A percentile compares a stretch with the other conserved stretches of the same genome.
Conservation (phyloP, 2,113 vertebrate species). For the Triplophysa rosa region DNA sequence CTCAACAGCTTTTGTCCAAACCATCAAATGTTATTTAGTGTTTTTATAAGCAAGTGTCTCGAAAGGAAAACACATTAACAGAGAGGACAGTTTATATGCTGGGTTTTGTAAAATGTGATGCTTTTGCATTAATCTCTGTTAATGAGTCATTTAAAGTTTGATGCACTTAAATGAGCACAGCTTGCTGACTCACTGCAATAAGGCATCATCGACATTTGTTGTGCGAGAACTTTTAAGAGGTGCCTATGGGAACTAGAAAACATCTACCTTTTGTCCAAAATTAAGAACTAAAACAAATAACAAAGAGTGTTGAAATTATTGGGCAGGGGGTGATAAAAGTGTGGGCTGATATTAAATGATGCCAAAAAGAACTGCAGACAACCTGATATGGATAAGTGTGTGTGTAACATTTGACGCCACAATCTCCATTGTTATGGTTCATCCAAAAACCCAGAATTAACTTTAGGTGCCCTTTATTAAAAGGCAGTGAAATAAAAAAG, state of each 20-base stretch:
- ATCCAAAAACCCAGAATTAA: slow-evolving; percentile 9
- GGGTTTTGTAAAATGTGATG: background rate
- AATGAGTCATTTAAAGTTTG: slow-evolving; percentile 41
- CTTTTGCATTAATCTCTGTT: slow-evolving; percentile 18
- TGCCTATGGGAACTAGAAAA: slow-evolving; percentile 16
- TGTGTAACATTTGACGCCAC: background rate
- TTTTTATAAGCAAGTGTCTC: background rate
- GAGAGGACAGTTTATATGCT: background rate
- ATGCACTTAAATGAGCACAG: slow-evolving; percentile 16
- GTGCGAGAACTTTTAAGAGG: slow-evolving; percentile 6
- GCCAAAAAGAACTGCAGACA: background rate
- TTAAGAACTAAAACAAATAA: slow-evolving; percentile 25
- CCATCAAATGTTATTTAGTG: slow-evolving; percentile 8
- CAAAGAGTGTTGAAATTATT: background rate
- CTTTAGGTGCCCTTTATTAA: slow-evolving; percentile 14
- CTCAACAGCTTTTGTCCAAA: slow-evolving; percentile 6
- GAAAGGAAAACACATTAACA: background rate
- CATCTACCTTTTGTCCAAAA: background rate
- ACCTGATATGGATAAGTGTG: background rate
- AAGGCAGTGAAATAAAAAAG: slow-evolving; percentile 36
- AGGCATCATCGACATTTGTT: background rate
- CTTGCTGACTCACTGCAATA: slow-evolving; percentile 19
- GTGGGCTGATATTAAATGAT: background rate
- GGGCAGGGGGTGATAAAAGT: background rate
- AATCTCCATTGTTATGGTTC: background rate